These are phyloP conservation scores for Eretmochelys imbricata DNA, from an alignment of 2,113 vertebrate species.

Conservation along the genomic window DNA sequence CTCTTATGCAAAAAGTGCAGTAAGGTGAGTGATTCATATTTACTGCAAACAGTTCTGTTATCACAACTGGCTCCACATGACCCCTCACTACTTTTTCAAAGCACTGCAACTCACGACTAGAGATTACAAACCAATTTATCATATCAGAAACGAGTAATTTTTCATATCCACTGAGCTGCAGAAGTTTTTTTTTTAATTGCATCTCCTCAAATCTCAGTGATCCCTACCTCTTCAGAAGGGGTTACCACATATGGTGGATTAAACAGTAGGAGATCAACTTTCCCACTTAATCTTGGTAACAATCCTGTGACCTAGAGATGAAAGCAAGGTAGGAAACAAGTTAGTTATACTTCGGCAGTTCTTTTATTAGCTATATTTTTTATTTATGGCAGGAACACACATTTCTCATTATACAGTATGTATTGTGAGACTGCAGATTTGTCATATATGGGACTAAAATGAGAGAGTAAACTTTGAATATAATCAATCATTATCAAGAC, in stretches of 20 bases:
- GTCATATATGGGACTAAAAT: neutral
- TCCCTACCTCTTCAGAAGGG: constrained; percentile 90
- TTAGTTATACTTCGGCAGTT: neutral
- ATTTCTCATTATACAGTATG: neutral
- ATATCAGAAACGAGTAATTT: neutral
- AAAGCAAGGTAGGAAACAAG: neutral
- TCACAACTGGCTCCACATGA: neutral
- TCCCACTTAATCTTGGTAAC: constrained; percentile 85
- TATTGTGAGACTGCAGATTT: neutral
- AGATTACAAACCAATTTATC: neutral
- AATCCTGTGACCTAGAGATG: constrained; percentile 83
- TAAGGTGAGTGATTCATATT: neutral
- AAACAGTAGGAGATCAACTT: constrained; percentile 93
- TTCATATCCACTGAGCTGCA: neutral
- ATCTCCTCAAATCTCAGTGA: neutral
- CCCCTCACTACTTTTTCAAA: neutral
- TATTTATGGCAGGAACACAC: neutral
- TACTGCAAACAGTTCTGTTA: neutral
- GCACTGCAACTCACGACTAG: neutral
- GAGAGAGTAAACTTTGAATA: neutral
- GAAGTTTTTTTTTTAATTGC: neutral
- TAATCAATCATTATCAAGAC: too few relatives aligned
- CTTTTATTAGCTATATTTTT: neutral
- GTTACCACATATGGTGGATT: constrained; percentile 97
- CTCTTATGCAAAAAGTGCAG: neutral